These are phyloP conservation scores for Coilia nasus DNA, from an alignment of 2,797 vertebrate species.

Conservation along the genomic window DNA sequence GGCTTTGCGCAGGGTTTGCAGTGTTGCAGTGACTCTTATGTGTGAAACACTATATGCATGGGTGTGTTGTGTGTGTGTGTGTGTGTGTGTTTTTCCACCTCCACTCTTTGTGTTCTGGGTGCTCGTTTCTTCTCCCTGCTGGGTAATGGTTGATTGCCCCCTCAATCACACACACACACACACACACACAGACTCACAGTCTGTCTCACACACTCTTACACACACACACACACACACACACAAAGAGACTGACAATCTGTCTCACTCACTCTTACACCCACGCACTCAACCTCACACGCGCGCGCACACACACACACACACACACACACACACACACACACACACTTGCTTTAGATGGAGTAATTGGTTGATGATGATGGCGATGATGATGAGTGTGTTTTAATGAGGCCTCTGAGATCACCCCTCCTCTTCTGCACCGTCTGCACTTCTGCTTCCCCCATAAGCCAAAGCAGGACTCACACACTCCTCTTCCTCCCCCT, in stretches of 20 bases:
- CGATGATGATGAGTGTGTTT: background rate
- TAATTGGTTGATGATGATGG: background rate
- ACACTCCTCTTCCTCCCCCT: background rate
- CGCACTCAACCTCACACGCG: background rate
- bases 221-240: constrained; percentile 7
- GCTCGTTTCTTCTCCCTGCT: background rate
- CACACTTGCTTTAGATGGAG: background rate
- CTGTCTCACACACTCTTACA: background rate
- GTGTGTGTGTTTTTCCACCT: constrained; percentile 18
- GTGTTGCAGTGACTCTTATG: constrained; percentile 6
- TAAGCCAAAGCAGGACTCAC: background rate
- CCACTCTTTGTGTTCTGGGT: constrained; percentile 17
- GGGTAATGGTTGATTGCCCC: constrained; percentile 18
- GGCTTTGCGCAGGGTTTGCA: constrained; percentile 34
- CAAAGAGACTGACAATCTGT: too few species aligned
- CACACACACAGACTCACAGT: background rate
- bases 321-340: background rate
- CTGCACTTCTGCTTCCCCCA: background rate
- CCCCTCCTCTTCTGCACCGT: background rate
- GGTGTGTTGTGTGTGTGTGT: constrained; percentile 26
- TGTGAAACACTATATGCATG: background rate
- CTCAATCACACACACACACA: constrained; percentile 21
- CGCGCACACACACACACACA: constrained; percentile 2
- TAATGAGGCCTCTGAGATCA: constrained; percentile 17
- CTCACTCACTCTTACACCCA: background rate